These are phyloP conservation scores for Spilosoma lubricipeda DNA, from an alignment of 2,888 invertebrate genomes.

Conservation along the genomic window DNA sequence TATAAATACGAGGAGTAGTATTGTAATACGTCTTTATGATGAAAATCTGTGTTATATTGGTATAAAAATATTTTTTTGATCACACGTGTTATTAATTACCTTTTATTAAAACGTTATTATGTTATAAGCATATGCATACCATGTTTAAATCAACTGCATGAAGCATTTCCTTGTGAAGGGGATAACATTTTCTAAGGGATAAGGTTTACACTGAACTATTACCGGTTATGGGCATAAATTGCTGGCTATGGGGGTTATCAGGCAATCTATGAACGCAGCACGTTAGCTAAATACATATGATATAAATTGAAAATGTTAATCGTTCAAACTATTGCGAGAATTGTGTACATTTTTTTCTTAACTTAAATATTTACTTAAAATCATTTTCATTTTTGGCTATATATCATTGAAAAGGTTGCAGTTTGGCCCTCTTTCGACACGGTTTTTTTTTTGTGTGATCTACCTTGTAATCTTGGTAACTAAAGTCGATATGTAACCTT, in stretches of 20 bases:
- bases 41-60: too few species aligned
- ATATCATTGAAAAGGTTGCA: too few species aligned
- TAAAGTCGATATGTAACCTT: too few species aligned
- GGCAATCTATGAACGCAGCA: constrained; percentile 57
- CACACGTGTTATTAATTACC: neutral
- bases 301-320: constrained; percentile 39
- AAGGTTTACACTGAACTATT: constrained; percentile 46
- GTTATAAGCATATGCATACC: too few species aligned
- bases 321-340: constrained; percentile 19
- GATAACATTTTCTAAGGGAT: constrained; percentile 19
- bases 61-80: neutral
- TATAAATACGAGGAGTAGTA: too few species aligned
- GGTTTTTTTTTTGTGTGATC: too few species aligned
- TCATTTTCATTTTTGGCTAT: neutral
- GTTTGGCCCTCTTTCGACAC: too few species aligned
- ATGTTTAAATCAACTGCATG: constrained; percentile 14
- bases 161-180: constrained; percentile 42
- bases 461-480: too few species aligned
- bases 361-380: neutral
- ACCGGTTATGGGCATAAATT: constrained; percentile 61
- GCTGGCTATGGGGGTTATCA: constrained; percentile 54
- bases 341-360: neutral
- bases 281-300: constrained; percentile 30
- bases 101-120: too few species aligned
- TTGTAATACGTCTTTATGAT: too few species aligned